Evolutionary conservation across 2,113 vertebrate species (phyloP).

Genomic region (Collichthys lucidus): DNA sequence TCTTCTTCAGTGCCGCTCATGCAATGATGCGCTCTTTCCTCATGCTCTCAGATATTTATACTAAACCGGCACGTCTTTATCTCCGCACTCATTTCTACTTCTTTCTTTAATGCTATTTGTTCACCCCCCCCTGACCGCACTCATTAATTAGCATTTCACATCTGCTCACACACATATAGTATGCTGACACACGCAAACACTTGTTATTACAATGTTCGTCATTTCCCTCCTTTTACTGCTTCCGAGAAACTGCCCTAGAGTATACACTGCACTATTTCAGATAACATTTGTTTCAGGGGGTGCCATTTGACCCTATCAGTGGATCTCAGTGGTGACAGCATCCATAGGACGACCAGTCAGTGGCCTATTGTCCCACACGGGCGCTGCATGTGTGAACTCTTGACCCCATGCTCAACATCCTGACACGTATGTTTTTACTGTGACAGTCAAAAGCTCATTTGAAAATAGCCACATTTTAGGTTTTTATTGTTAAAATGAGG

Average conservation of each 20-base stretch:
- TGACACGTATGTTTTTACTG: neutral
- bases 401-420: conserved; percentile 19
- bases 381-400: conserved; percentile 27
- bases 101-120: conserved; percentile 32
- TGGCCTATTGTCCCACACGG: conserved; percentile 46
- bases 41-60: conserved; percentile 73
- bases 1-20: conserved; percentile 32
- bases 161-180: conserved; percentile 24
- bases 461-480: neutral
- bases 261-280: conserved; percentile 76
- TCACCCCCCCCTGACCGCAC: neutral
- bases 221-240: conserved; percentile 35
- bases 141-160: conserved; percentile 40
- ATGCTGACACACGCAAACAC: conserved; percentile 14
- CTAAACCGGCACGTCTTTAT: conserved; percentile 44
- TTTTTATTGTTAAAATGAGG: neutral
- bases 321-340: conserved; percentile 38
- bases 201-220: conserved; percentile 53
- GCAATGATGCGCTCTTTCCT: conserved; percentile 36
- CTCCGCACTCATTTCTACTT: conserved; percentile 26
- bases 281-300: conserved; percentile 75
- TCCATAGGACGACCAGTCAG: conserved; percentile 21
- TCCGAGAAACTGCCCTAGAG: conserved; percentile 52
- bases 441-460: neutral
- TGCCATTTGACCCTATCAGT: conserved; percentile 63